Evolutionary conservation across 2,113 vertebrate species (phyloP).

Genomic region (Raja brachyura): DNA sequence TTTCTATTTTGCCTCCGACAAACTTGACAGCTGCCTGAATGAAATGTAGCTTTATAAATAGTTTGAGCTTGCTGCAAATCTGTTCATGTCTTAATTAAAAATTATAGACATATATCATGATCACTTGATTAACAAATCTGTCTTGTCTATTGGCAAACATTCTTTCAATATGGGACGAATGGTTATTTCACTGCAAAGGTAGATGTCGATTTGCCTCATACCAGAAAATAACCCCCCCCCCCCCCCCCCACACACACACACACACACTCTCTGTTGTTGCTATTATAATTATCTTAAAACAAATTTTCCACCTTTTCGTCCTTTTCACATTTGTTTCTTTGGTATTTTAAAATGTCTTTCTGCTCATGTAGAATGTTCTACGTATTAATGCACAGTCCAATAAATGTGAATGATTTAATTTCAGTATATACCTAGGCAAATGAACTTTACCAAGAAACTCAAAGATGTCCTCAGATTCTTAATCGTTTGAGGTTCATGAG

Average conservation of each 20-base stretch:
- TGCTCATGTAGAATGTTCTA: neutral
- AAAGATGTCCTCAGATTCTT: neutral
- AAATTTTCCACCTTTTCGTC: neutral
- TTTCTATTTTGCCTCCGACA: neutral
- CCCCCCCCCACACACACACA: too few relatives aligned
- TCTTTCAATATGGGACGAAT: neutral
- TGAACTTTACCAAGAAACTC: neutral
- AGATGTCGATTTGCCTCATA: neutral
- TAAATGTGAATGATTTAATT: slow-evolving; percentile 33
- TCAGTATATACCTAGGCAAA: neutral
- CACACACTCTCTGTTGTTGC: neutral
- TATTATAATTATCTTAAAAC: neutral
- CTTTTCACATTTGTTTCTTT: neutral
- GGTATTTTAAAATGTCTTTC: neutral
- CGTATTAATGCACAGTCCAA: slow-evolving; percentile 2
- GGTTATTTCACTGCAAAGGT: neutral
- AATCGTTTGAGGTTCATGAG: neutral
- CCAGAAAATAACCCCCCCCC: neutral
- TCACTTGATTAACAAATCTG: neutral
- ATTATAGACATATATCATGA: neutral
- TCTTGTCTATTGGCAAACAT: neutral
- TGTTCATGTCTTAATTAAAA: neutral
- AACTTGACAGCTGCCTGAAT: neutral
- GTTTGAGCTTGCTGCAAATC: neutral
- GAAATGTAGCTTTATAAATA: neutral